Conservation (phyloP, 2,797 vertebrate species). For the Bradypodion ventrale region DNA sequence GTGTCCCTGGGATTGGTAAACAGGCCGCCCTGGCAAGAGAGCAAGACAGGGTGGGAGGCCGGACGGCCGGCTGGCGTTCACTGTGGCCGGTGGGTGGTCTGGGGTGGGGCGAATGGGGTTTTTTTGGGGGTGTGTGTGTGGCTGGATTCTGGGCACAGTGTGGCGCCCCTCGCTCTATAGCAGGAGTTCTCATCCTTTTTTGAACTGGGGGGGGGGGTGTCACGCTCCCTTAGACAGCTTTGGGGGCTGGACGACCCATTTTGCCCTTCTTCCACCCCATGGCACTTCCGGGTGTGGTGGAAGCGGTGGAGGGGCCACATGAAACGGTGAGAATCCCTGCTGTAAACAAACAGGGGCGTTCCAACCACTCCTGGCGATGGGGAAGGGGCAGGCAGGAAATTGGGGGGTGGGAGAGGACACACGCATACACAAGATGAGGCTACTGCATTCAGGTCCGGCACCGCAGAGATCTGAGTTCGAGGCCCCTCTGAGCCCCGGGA, state of each 20-base stretch:
- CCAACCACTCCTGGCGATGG: slow-evolving; percentile 51
- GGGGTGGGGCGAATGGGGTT: slow-evolving; percentile 73
- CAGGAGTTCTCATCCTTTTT: too few species aligned
- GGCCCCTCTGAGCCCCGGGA: not conserved
- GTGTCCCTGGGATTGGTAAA: slow-evolving; percentile 88
- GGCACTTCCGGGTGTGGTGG: not conserved
- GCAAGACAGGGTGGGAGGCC: slow-evolving; percentile 47
- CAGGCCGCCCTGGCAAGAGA: slow-evolving; percentile 83
- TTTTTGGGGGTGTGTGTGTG: slow-evolving; percentile 73
- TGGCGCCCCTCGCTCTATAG: too few species aligned
- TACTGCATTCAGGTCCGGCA: fast-evolving
- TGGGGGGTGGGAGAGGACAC: too few species aligned
- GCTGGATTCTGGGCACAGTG: slow-evolving; percentile 60
- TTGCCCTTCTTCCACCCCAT: too few species aligned
- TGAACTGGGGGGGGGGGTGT: slow-evolving; percentile 76
- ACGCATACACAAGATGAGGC: too few species aligned
- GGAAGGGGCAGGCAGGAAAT: slow-evolving; percentile 58
- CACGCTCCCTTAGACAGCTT: too few species aligned
- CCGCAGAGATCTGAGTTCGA: too few species aligned
- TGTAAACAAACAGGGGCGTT: not conserved
- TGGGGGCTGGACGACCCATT: too few species aligned
- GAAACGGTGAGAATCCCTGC: not conserved
- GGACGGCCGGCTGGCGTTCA: slow-evolving; percentile 72
- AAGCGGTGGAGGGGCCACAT: too few species aligned
- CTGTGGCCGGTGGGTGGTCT: slow-evolving; percentile 83